Base-by-base conservation (phyloP, 2,797 vertebrate species). In the Channa striata region DNA sequence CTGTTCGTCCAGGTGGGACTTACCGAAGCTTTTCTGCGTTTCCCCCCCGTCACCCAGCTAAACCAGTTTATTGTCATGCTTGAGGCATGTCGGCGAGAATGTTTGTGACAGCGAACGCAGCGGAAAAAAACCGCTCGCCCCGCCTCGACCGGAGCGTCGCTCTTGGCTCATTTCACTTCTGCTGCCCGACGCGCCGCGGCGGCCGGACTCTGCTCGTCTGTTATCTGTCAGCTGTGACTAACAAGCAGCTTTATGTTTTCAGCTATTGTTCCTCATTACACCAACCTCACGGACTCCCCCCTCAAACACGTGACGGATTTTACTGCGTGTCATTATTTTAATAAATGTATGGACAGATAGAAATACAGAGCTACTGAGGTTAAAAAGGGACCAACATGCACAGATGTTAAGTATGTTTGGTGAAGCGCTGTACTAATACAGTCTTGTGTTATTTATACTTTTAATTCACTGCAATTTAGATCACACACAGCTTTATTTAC, bases 41-140 rank as follows among this genome's bases (percentile, higher is more conserved):
- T 23, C 19, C 43, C 21, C 61, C 6, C 51, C 30, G 54, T 52
- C 54, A 79, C 64, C 87, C 79, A 83, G 85, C 39, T 52, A 21
- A 91, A 93, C 92, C 91, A 86, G 92, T 93, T 91, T 83, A 30
- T 4, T 85, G 79, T 90, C 88, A 90, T 36, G 82, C 91, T 86
- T 6, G 21, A 82, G 87, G 89, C 90, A 88, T 89, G 86, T 76
- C 69, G 63, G 48, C 58, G 68, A 80, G 68, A 71, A 61, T 74
- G 70, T 85, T 10, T 14, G 40, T 62, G 20, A 39, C 23, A 1
- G 43, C 49, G 30, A 17, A 5, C 17, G 33, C 8, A 8, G 14
- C 71, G 49, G 2, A 11, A 16, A 20, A 36, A 43, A 20, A 52
- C 14, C 14, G 16, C 67, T 77, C 37, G 87, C 89, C 68, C 87